A percentile compares a stretch with the other conserved stretches of the same genome.
Evolutionary conservation across 2,797 vertebrate species (phyloP).

Genomic region (Oophaga sylvatica): DNA sequence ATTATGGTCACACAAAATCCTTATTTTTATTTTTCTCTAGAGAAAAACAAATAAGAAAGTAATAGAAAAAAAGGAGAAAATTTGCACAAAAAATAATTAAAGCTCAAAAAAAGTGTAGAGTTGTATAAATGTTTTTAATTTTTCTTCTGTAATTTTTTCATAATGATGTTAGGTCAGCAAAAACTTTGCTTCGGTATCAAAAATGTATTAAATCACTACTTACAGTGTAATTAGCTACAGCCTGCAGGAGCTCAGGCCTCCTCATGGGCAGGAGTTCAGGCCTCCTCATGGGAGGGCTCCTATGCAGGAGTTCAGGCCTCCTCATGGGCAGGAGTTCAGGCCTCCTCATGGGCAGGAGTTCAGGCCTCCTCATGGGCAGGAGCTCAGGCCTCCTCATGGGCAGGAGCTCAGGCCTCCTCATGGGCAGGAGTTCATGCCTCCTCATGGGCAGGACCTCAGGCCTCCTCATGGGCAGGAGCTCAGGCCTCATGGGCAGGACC

Average conservation of each 20-base stretch:
- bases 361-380: not conserved
- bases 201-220: not conserved
- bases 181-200: not conserved
- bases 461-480: not conserved
- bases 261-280: not conserved
- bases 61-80: not conserved
- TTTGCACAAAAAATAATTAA: not conserved
- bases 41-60: not conserved
- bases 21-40: not conserved
- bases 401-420: not conserved
- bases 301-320: not conserved
- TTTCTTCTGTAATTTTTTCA: not conserved
- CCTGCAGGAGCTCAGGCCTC: not conserved
- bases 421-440: not conserved
- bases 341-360: not conserved
- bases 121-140: not conserved
- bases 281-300: not conserved
- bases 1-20: not conserved
- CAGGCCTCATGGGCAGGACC: too few relatives aligned
- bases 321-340: not conserved
- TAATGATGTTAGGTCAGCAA: too few relatives aligned
- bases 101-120: not conserved
- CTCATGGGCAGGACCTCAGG: not conserved
- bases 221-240: not conserved
- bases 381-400: not conserved